These are phyloP conservation scores for Helobdella robusta DNA, from an alignment of 2,888 invertebrate genomes.

Conservation along the genomic window DNA sequence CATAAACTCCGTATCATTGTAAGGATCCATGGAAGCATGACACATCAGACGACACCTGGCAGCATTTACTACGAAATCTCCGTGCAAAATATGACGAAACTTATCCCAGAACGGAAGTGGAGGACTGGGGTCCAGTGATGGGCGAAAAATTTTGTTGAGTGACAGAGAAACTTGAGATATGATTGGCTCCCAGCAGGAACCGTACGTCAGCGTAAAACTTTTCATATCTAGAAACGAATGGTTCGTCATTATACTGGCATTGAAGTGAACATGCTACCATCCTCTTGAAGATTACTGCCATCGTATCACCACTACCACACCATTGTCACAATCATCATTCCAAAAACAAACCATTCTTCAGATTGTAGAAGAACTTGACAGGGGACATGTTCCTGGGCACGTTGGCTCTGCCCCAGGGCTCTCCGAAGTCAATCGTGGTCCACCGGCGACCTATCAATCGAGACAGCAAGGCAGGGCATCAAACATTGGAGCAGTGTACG, in stretches of 20 bases:
- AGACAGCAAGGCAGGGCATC: constrained; percentile 57
- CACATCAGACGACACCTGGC: constrained; percentile 78
- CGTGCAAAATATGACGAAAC: constrained; percentile 73
- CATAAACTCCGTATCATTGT: constrained; percentile 97
- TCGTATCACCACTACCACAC: not conserved
- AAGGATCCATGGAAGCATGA: constrained; percentile 92
- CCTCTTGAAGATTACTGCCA: not conserved
- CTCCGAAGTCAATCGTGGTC: constrained; percentile 55
- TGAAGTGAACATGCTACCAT: not conserved
- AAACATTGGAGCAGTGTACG: not conserved
- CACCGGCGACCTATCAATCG: constrained; percentile 45
- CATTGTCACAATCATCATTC: too few species aligned
- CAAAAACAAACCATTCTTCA: constrained; percentile 66
- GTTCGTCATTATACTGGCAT: not conserved
- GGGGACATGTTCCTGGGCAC: constrained; percentile 81
- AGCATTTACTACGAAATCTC: constrained; percentile 76
- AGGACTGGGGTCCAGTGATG: constrained; percentile 69
- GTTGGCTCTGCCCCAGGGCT: constrained; percentile 71
- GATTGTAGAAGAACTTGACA: constrained; percentile 92
- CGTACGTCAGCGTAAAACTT: constrained; percentile 83
- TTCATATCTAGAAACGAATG: constrained; percentile 60
- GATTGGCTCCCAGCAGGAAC: constrained; percentile 98
- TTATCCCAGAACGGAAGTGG: constrained; percentile 97
- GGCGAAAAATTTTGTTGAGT: constrained; percentile 60
- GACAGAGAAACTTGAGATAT: constrained; percentile 78